Base-by-base conservation (phyloP, 2,797 vertebrate species). In the Rhabdomys pumilio region DNA sequence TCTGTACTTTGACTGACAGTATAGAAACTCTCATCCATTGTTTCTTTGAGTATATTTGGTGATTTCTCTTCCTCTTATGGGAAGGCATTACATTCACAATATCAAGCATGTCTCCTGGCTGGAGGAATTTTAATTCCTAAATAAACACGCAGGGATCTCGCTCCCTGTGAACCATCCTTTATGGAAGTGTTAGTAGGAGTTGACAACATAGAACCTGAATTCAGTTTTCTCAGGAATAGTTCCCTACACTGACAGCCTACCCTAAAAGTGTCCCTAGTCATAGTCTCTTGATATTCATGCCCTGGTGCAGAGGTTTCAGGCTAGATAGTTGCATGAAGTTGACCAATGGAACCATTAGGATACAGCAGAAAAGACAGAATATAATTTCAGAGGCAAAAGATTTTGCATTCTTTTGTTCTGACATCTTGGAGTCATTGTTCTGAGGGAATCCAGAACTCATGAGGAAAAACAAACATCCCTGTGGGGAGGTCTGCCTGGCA, bases 341-440 rank as follows among this genome's bases (percentile, higher is more conserved):
- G 38, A 20, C 9, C 38, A 20, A 13, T 17, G 20, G 47, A 76
- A 81, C 29, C 50, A 80, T 31, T 29, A 53, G 29, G 34, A 41
- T 55, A 93, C 19, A 75, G 38, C 38, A 76, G 34, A 47, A 96
- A 93, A 82, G n/a, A 34, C 7, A 38, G 22, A 93, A 24, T 69
- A 10, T 59, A n/a, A 50, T 79, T 55, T 86, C 13, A 57, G 76
- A 91, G 59, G 76, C 31, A 76, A 96, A 80, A 41, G 6, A 44
- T 53, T 59, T 75, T 67, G 1, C 72, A 89, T 65, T 89, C 15
- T 93, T 91, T 9, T 55, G 11, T 80, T 31, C 73, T 73, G 61
- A 72, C 77, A 24, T 65, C 47, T 96, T 91, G 72, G 41, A 95
- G 50, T 76, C 77, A 47, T 91, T 84, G 11, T 50, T 91, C 15